Conservation (phyloP, 2,888 invertebrate species). For the Cloeon dipterum region DNA sequence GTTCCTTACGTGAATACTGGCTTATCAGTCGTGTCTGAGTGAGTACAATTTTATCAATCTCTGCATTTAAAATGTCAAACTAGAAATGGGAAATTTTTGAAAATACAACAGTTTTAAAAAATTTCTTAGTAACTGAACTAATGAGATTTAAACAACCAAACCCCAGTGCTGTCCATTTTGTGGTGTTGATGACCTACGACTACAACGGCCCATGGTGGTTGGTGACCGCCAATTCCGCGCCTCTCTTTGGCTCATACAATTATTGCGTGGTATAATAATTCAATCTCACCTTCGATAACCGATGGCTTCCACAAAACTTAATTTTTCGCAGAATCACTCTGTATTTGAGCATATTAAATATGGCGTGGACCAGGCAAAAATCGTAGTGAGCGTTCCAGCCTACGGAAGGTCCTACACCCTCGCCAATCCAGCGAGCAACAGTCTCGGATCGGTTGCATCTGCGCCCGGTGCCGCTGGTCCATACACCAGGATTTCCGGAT, state of each 20-base stretch:
- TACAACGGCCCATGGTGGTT: not conserved
- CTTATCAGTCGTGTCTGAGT: too few relatives aligned
- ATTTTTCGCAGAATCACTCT: not conserved
- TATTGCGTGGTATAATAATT: not conserved
- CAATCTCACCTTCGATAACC: too few relatives aligned
- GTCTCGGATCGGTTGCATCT: not conserved
- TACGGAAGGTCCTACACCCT: not conserved
- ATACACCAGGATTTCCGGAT: not conserved
- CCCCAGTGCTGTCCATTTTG: too few relatives aligned
- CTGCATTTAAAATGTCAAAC: too few relatives aligned
- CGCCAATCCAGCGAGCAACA: not conserved
- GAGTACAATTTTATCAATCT: too few relatives aligned
- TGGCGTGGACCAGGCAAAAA: not conserved
- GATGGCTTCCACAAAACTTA: too few relatives aligned
- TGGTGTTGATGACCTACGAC: constrained; percentile 1
- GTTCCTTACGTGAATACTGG: too few relatives aligned
- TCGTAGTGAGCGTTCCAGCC: not conserved
- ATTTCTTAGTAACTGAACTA: too few relatives aligned
- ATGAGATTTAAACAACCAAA: too few relatives aligned
- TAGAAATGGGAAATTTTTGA: too few relatives aligned
- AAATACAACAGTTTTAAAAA: too few relatives aligned
- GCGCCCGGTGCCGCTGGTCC: not conserved
- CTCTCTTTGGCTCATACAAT: too few relatives aligned
- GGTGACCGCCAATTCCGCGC: not conserved
- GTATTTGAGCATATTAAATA: not conserved